Percentiles rank a stretch among this genome's conserved stretches.
Evolutionary conservation across 2,888 invertebrate genomes (phyloP).

Genomic region (Neoaliturus tenellus): DNA sequence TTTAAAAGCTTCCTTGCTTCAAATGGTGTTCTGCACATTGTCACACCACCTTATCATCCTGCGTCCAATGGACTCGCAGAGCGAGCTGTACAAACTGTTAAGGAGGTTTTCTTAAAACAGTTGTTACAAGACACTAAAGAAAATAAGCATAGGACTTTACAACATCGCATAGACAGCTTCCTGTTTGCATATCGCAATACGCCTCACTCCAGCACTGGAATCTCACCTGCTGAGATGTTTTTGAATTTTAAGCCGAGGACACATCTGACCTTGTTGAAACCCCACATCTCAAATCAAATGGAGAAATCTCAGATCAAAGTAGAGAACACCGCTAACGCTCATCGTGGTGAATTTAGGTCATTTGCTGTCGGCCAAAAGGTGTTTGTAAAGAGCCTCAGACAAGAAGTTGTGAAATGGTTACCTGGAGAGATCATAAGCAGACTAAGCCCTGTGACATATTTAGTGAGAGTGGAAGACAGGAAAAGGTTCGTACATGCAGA

Average conservation of each 20-base stretch:
- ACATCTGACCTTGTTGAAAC: neutral
- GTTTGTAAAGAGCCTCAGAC: no score
- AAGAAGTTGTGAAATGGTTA: no score
- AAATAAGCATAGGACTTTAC: conserved; percentile 59
- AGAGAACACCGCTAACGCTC: no score
- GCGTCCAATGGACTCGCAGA: conserved; percentile 68
- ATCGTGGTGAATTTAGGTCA: no score
- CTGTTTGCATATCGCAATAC: conserved; percentile 63
- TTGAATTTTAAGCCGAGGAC: neutral
- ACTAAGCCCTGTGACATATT: no score
- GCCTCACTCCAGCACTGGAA: conserved; percentile 66
- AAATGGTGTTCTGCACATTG: conserved; percentile 9
- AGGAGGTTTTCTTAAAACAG: conserved; percentile 61
- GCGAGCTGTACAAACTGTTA: conserved; percentile 65
- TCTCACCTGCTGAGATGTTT: conserved; percentile 60
- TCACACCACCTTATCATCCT: conserved; percentile 62
- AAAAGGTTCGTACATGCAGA: no score
- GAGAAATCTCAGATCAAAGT: no score
- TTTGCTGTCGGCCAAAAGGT: no score
- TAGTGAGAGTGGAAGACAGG: no score
- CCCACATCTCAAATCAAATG: no score
- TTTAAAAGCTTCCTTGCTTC: conserved; percentile 34
- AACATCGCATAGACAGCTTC: conserved; percentile 61
- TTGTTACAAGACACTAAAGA: neutral
- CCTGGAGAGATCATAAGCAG: no score